Conservation (phyloP, 2,113 vertebrate genomes). For the Carettochelys insculpta region DNA sequence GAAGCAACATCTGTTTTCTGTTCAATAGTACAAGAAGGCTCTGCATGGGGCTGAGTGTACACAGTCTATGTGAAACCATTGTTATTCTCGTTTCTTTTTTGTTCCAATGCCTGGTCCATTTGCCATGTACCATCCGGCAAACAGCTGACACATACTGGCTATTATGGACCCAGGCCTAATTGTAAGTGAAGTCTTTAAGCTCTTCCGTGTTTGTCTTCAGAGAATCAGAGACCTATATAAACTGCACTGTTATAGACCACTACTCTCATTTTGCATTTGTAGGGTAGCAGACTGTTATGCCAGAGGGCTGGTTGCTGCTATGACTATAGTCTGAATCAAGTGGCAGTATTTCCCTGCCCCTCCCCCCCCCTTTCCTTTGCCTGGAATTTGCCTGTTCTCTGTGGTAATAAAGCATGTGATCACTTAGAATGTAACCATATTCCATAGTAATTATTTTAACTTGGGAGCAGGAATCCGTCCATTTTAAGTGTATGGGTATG, state of each 20-base stretch:
- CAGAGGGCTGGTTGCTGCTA: conserved; percentile 60
- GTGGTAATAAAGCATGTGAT: conserved; percentile 68
- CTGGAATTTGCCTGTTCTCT: conserved; percentile 74
- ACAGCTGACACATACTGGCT: conserved; percentile 84
- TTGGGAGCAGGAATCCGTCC: not conserved
- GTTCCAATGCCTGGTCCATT: conserved; percentile 81
- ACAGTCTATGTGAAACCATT: conserved; percentile 78
- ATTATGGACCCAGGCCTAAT: conserved; percentile 79
- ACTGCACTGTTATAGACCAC: not conserved
- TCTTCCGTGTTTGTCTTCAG: conserved; percentile 69
- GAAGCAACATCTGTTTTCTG: conserved; percentile 94
- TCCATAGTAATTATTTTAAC: conserved; percentile 30
- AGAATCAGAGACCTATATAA: conserved; percentile 62
- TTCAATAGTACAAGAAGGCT: conserved; percentile 84
- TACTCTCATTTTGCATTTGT: conserved; percentile 43
- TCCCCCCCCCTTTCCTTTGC: conserved; percentile 29
- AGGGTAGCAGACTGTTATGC: conserved; percentile 41
- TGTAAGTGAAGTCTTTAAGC: conserved; percentile 76
- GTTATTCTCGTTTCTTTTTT: conserved; percentile 80
- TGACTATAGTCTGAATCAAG: conserved; percentile 62
- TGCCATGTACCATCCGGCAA: conserved; percentile 81
- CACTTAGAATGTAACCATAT: conserved; percentile 55
- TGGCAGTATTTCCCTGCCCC: conserved; percentile 27
- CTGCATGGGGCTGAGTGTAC: conserved; percentile 82
- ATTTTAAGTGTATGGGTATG: not conserved